phyloP scores from a whole-genome alignment of 2,888 invertebrate species.

The Actias luna region DNA sequence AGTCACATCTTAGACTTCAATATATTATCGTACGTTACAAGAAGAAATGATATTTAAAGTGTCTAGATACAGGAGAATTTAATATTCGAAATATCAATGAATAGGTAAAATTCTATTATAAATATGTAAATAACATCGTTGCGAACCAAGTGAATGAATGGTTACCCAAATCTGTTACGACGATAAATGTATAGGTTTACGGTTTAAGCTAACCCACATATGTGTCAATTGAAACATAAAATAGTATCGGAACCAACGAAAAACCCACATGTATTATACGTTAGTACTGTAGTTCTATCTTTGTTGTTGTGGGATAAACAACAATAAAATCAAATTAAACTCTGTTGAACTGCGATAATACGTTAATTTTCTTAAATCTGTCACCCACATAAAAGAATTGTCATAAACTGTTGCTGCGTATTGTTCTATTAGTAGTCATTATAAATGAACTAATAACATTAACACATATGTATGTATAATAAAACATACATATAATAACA shows the following conservation, averaged over 20 bases:
- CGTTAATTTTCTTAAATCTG: not conserved
- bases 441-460: not conserved
- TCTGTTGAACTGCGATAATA: not conserved
- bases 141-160: not conserved
- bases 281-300: not conserved
- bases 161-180: not conserved
- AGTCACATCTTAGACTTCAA: no score
- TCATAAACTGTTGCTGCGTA: not conserved
- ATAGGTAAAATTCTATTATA: not conserved
- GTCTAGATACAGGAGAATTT: not conserved
- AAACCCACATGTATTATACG: slow-evolving; percentile 13
- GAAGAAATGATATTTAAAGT: no score
- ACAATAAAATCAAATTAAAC: not conserved
- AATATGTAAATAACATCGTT: not conserved
- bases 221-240: slow-evolving; percentile 42
- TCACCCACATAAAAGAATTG: not conserved
- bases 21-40: no score
- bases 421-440: not conserved
- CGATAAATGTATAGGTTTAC: slow-evolving; percentile 30
- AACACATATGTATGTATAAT: not conserved
- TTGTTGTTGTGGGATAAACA: not conserved
- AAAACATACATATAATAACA: not conserved
- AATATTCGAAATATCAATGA: not conserved
- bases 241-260: slow-evolving; percentile 18
- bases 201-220: slow-evolving; percentile 35